Evolutionary conservation across 2,888 invertebrate genomes (phyloP).

Genomic region (Taphrorychus bicolor): DNA sequence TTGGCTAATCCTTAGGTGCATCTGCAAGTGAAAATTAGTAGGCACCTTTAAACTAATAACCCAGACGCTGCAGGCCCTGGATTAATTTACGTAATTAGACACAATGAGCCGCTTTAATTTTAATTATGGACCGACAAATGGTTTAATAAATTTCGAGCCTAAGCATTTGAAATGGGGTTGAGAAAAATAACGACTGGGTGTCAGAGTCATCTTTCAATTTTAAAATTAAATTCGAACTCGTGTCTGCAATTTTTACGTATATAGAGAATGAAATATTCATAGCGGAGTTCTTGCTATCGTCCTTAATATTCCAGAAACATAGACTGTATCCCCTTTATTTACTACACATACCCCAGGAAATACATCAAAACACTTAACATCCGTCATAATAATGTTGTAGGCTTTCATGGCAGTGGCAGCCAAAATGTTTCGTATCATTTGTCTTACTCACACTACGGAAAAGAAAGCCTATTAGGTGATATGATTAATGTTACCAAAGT

Average conservation of each 20-base stretch:
- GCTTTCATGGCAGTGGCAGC: constrained; percentile 19
- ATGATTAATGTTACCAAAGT: constrained; percentile 34
- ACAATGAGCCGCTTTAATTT: constrained; percentile 4
- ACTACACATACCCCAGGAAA: not conserved
- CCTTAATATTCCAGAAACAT: not conserved
- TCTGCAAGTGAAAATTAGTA: not conserved
- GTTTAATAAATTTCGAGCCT: constrained; percentile 3
- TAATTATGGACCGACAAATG: constrained; percentile 8
- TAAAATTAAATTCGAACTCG: not conserved
- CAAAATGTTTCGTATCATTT: constrained; percentile 27
- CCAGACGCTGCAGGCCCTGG: not conserved
- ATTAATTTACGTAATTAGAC: constrained; percentile 1
- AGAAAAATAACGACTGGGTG: not conserved
- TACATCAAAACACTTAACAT: constrained; percentile 28
- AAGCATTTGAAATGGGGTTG: not conserved
- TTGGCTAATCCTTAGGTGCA: not conserved
- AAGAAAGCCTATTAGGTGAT: constrained; percentile 27
- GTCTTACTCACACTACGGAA: constrained; percentile 32
- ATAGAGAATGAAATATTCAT: too few relatives aligned
- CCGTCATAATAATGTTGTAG: constrained; percentile 31
- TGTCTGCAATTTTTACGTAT: too few relatives aligned
- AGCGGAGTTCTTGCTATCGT: too few relatives aligned
- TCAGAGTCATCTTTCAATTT: not conserved
- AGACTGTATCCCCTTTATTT: not conserved
- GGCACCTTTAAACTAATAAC: constrained; percentile 7